Evolutionary conservation across 2,888 invertebrate genomes (phyloP).

Genomic region (Gibbula magus): DNA sequence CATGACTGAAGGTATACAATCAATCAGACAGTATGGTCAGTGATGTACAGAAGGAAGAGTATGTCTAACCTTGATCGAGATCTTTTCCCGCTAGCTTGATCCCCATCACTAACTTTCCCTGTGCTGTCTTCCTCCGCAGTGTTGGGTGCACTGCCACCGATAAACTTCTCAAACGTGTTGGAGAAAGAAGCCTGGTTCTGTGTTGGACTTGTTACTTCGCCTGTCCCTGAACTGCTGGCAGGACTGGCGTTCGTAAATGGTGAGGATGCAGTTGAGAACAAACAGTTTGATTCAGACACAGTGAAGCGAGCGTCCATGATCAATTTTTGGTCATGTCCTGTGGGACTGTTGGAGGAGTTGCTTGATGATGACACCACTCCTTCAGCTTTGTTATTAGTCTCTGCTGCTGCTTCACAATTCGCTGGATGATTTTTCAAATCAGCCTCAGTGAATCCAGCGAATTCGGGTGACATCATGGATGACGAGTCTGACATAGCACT

Average conservation of each 20-base stretch:
- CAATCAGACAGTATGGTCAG: too few species aligned
- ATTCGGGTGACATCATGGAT: slow-evolving; percentile 33
- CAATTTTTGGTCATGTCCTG: slow-evolving; percentile 26
- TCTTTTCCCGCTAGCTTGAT: slow-evolving; percentile 34
- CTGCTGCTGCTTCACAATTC: background rate
- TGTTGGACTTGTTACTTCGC: background rate
- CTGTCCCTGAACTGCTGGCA: background rate
- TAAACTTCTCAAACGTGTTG: slow-evolving; percentile 20
- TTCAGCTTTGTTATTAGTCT: background rate
- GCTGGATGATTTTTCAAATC: slow-evolving; percentile 34
- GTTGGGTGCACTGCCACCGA: slow-evolving; percentile 9
- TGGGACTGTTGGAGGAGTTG: slow-evolving; percentile 1
- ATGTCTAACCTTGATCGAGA: slow-evolving; percentile 37
- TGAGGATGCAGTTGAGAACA: slow-evolving; percentile 8
- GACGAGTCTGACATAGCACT: slow-evolving; percentile 34
- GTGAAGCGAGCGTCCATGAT: slow-evolving; percentile 36
- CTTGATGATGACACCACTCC: background rate
- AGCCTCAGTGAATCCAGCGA: slow-evolving; percentile 36
- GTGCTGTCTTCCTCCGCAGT: slow-evolving; percentile 14
- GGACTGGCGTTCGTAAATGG: slow-evolving; percentile 9
- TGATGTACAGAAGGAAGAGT: too few species aligned
- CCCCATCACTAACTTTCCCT: slow-evolving; percentile 30
- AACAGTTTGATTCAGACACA: slow-evolving; percentile 21
- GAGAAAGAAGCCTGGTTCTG: slow-evolving; percentile 7
- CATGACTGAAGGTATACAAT: too few species aligned